A percentile compares a stretch with the other conserved stretches of the same genome.
Conservation (phyloP, 2,797 vertebrate genomes). For the Eurystomus glaucurus region DNA sequence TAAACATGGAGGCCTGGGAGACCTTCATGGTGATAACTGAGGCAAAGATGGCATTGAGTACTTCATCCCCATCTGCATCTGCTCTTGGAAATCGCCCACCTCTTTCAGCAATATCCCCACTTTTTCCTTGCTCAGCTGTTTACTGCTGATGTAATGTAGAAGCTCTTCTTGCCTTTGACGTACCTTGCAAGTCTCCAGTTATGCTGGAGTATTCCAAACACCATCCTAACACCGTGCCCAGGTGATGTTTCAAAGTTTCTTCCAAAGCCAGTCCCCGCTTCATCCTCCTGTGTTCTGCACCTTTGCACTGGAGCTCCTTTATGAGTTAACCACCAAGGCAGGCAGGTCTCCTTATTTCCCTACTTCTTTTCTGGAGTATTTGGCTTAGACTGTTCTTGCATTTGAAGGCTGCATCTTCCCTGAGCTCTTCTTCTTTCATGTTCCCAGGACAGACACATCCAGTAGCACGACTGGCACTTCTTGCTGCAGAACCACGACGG, state of each 20-base stretch:
- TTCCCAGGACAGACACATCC: not conserved
- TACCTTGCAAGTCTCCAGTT: not conserved
- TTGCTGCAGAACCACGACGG: not conserved
- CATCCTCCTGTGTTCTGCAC: not conserved
- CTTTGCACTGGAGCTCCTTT: not conserved
- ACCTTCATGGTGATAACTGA: not conserved
- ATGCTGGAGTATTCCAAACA: not conserved
- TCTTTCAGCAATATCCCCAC: not conserved
- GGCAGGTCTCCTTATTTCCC: not conserved
- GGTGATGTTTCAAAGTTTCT: not conserved
- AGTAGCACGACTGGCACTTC: not conserved
- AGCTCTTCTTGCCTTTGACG: not conserved
- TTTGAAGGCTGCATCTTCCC: not conserved
- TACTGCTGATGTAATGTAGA: not conserved
- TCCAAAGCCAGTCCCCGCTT: not conserved
- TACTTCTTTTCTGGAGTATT: not conserved
- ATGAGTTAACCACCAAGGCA: not conserved
- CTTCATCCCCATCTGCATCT: not conserved
- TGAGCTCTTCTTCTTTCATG: not conserved
- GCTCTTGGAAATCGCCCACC: not conserved
- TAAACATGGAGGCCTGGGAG: not conserved
- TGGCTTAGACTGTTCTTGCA: not conserved
- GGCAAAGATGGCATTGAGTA: not conserved
- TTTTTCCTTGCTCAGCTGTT: rapidly evolving
- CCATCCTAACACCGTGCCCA: rapidly evolving